Base-by-base conservation (phyloP, 2,888 invertebrate species). In the Palloptera scutellata region DNA sequence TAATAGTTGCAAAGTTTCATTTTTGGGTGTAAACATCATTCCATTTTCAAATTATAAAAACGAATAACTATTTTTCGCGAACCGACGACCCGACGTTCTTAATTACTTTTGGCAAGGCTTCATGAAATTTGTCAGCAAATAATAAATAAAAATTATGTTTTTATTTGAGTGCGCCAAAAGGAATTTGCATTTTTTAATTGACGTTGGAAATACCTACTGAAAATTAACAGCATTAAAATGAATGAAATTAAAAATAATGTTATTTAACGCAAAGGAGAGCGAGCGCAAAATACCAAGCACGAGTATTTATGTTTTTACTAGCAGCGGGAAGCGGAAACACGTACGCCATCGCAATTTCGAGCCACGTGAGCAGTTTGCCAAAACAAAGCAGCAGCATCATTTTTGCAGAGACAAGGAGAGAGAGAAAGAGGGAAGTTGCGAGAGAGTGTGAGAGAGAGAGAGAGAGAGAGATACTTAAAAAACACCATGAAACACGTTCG, bases 201-300 rank as follows among this genome's bases (percentile, higher is more conserved):
- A 67, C 43, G 67, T 20, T 59, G 67, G 45, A 43, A 66, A 52
- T 48, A 59, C 45, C 53, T 61, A n/a, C 30, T 30, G 30, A 30
- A 67, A 67, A 64, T 67, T 67, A 67, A 67, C 64, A 67, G 30
- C 63, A 67, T 67, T 64, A 60, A 64, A 51, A 67, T 64, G 43
- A 54, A 63, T 30, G 30, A 30, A 30, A 30, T 30, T 30, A 30
- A 30, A 30, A 63, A 60, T 67, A 57, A 63, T n/a, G 54, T 12
- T 17, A 19, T 17, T n/a, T 11, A 54, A 57, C 41, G 30, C 20
- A 9, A 11, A 19, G 12, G 20, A 40, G 12, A 8, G 10, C 45
- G n/a, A n/a, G n/a, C n/a, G n/a, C 19, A 19, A 6, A 12, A 57
- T n/a, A 19, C 58, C 40, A 19, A 30, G 58, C n/a, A 13, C 45